Evolutionary conservation across 1,140 invertebrate genomes (phyloP).

Genomic region (Liolophura sinensis): DNA sequence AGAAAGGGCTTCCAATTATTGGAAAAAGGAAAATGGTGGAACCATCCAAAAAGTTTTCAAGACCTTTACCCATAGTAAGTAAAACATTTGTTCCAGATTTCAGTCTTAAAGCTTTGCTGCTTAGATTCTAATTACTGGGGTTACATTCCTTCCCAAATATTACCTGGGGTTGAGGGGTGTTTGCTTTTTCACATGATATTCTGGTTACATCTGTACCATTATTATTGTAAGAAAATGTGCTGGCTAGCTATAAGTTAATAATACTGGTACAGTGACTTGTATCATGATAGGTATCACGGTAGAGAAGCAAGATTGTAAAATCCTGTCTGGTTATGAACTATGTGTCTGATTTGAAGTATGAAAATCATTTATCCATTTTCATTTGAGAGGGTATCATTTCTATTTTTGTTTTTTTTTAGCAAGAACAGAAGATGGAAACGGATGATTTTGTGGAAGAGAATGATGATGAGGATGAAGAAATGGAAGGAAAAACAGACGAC

Average conservation of each 20-base stretch:
- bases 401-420: not conserved
- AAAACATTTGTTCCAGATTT: too few relatives aligned
- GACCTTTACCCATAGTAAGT: too few relatives aligned
- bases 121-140: too few relatives aligned
- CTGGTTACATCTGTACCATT: too few relatives aligned
- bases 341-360: not conserved
- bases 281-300: not conserved
- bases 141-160: too few relatives aligned
- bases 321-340: not conserved
- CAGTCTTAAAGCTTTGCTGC: too few relatives aligned
- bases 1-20: too few relatives aligned
- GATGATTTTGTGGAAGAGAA: conserved; percentile 33
- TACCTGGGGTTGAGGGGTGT: too few relatives aligned
- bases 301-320: not conserved
- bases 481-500: conserved; percentile 11
- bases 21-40: too few relatives aligned
- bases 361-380: not conserved
- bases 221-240: too few relatives aligned
- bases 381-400: conserved; percentile 5
- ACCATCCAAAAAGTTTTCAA: too few relatives aligned
- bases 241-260: not conserved
- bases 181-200: too few relatives aligned
- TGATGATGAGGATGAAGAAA: conserved; percentile 20
- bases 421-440: conserved; percentile 12
- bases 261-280: not conserved